A percentile compares a stretch with the other conserved stretches of the same genome.
phyloP scores from a whole-genome alignment of 2,888 invertebrate species.

The Doris montereyensis region DNA sequence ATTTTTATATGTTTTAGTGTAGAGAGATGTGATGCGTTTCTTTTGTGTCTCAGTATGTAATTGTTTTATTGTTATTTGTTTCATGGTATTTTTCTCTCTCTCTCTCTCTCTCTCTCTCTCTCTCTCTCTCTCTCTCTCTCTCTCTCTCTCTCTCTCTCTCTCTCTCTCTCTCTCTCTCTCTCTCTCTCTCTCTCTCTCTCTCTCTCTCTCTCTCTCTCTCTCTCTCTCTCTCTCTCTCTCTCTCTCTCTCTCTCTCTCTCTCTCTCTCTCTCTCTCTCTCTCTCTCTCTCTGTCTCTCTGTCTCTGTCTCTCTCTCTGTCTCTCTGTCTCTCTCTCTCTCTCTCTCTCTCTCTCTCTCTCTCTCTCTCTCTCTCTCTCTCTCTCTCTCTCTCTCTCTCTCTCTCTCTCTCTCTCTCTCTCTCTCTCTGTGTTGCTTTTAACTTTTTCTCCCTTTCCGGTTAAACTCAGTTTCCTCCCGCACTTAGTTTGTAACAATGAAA shows the following conservation, averaged over 20 bases:
- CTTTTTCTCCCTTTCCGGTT: too few species aligned
- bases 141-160: not conserved
- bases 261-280: not conserved
- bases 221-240: not conserved
- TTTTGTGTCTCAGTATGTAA: too few species aligned
- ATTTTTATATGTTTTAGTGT: too few species aligned
- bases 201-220: not conserved
- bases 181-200: not conserved
- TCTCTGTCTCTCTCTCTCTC: constrained; percentile 15
- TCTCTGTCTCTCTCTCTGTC: constrained; percentile 4
- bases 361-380: constrained; percentile 9
- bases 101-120: not conserved
- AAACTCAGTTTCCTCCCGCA: too few species aligned
- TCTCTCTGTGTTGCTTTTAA: not conserved
- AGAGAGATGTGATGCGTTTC: too few species aligned
- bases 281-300: not conserved
- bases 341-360: not conserved
- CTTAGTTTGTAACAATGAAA: too few species aligned
- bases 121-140: not conserved
- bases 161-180: not conserved
- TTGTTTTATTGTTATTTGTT: too few species aligned
- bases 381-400: constrained; percentile 13
- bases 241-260: not conserved
- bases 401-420: not conserved
- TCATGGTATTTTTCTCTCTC: too few species aligned